A percentile compares a stretch with the other conserved stretches of the same genome.
Evolutionary conservation across 2,888 invertebrate genomes (phyloP).

Genomic region (Thymelicus sylvestris): DNA sequence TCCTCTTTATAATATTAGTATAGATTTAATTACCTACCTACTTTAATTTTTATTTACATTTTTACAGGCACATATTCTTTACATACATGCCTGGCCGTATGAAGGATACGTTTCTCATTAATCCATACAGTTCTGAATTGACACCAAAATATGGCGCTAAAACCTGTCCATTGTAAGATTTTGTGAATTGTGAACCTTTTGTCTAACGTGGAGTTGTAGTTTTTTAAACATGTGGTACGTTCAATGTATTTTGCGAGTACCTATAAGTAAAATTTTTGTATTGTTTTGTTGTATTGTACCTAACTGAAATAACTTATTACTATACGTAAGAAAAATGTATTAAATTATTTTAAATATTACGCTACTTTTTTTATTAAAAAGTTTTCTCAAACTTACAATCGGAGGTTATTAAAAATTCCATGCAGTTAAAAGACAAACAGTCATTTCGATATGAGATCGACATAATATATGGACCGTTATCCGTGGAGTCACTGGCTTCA

Average conservation of each 20-base stretch:
- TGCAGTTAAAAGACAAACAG: too few species aligned
- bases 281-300: slow-evolving; percentile 5
- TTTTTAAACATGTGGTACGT: too few species aligned
- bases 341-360: background rate
- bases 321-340: background rate
- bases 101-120: slow-evolving; percentile 67
- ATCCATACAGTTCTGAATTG: slow-evolving; percentile 64
- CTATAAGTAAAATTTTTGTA: background rate
- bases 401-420: too few species aligned
- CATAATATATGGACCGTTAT: too few species aligned
- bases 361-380: too few species aligned
- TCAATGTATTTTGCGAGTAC: background rate
- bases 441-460: too few species aligned
- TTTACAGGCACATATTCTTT: slow-evolving; percentile 70
- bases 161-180: slow-evolving; percentile 62
- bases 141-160: slow-evolving; percentile 66
- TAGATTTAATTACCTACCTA: too few species aligned
- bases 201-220: background rate
- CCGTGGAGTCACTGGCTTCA: too few species aligned
- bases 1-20: too few species aligned
- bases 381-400: too few species aligned
- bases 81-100: slow-evolving; percentile 75
- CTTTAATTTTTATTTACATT: background rate
- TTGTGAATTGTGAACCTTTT: background rate
- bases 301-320: background rate